These are phyloP conservation scores for Aculops lycopersici DNA, from an alignment of 1,140 invertebrate genomes.

Conservation along the genomic window DNA sequence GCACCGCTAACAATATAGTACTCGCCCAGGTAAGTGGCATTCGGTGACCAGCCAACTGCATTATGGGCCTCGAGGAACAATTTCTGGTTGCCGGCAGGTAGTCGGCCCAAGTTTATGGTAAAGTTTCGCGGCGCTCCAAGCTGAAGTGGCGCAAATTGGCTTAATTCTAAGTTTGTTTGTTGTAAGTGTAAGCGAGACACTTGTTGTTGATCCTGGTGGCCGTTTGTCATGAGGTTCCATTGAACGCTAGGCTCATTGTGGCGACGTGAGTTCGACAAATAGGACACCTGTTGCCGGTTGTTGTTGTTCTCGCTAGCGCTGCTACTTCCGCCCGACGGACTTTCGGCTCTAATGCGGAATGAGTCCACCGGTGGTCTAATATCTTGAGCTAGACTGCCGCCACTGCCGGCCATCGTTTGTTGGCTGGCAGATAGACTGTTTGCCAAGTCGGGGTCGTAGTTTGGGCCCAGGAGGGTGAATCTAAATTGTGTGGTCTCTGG, in stretches of 20 bases:
- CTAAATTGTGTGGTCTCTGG: neutral
- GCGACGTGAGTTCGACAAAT: neutral
- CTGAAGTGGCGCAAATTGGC: neutral
- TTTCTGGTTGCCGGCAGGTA: neutral
- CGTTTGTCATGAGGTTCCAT: neutral
- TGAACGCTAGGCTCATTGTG: neutral
- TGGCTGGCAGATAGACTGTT: neutral
- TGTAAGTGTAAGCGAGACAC: neutral
- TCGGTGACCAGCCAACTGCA: neutral
- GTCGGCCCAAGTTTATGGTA: neutral
- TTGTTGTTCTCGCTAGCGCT: neutral
- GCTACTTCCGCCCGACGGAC: neutral
- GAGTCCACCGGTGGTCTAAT: neutral
- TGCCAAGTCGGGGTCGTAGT: too few species aligned
- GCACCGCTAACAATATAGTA: neutral
- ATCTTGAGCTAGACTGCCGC: too few species aligned
- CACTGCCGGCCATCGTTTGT: neutral
- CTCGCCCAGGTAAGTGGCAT: neutral
- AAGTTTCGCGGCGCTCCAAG: neutral
- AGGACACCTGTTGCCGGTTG: neutral
- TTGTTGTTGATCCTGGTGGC: neutral
- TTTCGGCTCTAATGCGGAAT: neutral
- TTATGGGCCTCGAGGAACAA: neutral
- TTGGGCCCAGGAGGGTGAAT: neutral
- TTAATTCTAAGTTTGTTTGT: neutral